Conservation (phyloP, 2,113 vertebrate species). For the Azemiops feae region DNA sequence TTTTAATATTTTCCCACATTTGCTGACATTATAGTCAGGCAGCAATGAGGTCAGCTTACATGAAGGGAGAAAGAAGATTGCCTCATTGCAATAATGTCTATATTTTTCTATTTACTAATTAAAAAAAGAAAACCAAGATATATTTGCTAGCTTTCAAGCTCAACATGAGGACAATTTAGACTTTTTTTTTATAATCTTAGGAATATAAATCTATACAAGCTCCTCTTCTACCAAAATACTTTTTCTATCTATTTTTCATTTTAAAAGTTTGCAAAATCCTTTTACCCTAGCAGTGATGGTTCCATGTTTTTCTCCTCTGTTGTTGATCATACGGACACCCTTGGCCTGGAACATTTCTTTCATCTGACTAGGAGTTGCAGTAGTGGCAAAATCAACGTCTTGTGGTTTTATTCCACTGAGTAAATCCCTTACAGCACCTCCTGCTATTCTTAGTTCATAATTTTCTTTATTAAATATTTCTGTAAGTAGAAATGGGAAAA, state of each 20-base stretch:
- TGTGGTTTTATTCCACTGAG: constrained; percentile 84
- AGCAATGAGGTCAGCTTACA: neutral
- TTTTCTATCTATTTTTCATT: neutral
- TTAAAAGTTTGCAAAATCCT: neutral
- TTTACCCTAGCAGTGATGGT: constrained; percentile 93
- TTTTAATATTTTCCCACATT: neutral
- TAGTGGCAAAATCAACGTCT: constrained; percentile 95
- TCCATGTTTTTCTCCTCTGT: constrained; percentile 93
- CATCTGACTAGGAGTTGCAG: constrained; percentile 91
- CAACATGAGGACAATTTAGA: neutral
- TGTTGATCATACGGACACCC: constrained; percentile 92
- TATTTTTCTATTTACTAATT: neutral
- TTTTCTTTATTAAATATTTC: constrained; percentile 87
- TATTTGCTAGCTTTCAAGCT: neutral
- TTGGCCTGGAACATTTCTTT: constrained; percentile 86
- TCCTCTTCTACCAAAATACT: neutral
- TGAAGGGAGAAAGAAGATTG: neutral
- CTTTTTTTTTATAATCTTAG: neutral
- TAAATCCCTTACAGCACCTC: constrained; percentile 92
- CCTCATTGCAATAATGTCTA: neutral
- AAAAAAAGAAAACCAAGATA: neutral
- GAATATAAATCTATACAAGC: neutral
- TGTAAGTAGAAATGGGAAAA: constrained; percentile 40
- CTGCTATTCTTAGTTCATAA: constrained; percentile 90
- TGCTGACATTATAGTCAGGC: neutral